Conservation (phyloP, 1,140 invertebrate genomes). For the Drosophila insularis region DNA sequence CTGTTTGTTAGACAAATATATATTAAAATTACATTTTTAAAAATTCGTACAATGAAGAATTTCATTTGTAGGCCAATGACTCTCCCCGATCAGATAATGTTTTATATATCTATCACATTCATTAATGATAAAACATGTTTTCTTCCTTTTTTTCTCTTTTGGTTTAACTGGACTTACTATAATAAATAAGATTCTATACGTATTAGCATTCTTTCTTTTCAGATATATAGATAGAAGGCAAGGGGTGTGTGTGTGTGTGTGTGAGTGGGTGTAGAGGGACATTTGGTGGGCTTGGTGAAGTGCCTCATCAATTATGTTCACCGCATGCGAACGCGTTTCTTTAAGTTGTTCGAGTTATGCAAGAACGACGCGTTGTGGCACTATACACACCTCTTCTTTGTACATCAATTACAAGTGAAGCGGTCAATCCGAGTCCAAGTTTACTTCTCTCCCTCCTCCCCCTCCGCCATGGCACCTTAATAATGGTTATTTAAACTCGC, state of each 20-base stretch:
- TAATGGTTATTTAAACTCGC: conserved; percentile 10
- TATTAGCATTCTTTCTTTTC: neutral
- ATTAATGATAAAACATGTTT: conserved; percentile 5
- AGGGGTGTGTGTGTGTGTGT: conserved; percentile 8
- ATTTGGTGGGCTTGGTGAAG: conserved; percentile 60
- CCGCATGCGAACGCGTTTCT: conserved; percentile 49
- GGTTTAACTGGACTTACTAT: neutral
- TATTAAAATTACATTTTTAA: neutral
- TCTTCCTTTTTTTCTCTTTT: neutral
- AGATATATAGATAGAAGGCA: neutral
- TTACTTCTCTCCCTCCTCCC: neutral
- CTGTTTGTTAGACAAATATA: too few relatives aligned
- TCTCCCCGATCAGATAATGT: neutral
- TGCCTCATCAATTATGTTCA: conserved; percentile 68
- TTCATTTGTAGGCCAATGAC: neutral
- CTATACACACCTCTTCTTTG: conserved; percentile 25
- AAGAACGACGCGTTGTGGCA: conserved; percentile 25
- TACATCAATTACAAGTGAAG: conserved; percentile 55
- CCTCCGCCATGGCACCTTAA: neutral
- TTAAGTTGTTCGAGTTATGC: conserved; percentile 41
- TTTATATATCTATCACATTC: neutral
- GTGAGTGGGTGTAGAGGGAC: conserved; percentile 12
- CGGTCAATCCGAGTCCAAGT: conserved; percentile 38
- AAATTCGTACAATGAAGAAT: neutral
- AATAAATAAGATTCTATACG: neutral